Evolutionary conservation across 2,113 vertebrate genomes (phyloP), one percentile per base, ranked within the genome.

Genomic region (Atrichornis clamosus): DNA sequence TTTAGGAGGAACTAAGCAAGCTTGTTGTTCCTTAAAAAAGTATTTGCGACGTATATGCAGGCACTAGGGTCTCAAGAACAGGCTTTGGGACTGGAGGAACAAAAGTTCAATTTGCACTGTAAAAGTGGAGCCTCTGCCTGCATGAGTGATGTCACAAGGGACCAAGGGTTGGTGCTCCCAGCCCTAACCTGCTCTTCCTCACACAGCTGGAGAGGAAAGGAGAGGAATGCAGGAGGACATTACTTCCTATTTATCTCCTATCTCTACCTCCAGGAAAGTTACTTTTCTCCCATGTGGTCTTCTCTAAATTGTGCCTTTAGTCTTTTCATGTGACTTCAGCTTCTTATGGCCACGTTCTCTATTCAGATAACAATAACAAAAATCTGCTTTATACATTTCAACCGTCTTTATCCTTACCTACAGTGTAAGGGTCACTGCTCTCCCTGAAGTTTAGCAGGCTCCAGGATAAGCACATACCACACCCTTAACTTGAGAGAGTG

Each of bases 341-440:
- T 70, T 84, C 47, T 64, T 49, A 19, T 0, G 0, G 27, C 12
- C 24, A 44, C 0, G 0, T 59, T 84, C 27, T 69, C 46, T 16
- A 1, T n/a, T 73, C 50, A 47, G 46, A 62, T 83, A 73, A 60
- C 44, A 55, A 2, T 15, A 72, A 56, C 11, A 64, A 65, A 70
- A 78, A 44, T n/a, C 37, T 11, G 1, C n/a, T 78, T 87, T 42
- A 49, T 8, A 12, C 20, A 35, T 76, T 91, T 79, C 58, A 73
- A 1, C 6, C 20, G 46, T 50, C 21, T 84, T 68, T 53, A 33
- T 41, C 28, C 21, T 68, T 49, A 33, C 18, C 17, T 52, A 6
- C 13, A 64, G 11, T 6, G 30, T 39, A 82, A 82, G 41, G 44
- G 24, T 50, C 32, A 49, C 42, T 87, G 28, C 37, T 88, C 6